Conservation (phyloP, 2,113 vertebrate genomes). For the Leuciscus idus region DNA sequence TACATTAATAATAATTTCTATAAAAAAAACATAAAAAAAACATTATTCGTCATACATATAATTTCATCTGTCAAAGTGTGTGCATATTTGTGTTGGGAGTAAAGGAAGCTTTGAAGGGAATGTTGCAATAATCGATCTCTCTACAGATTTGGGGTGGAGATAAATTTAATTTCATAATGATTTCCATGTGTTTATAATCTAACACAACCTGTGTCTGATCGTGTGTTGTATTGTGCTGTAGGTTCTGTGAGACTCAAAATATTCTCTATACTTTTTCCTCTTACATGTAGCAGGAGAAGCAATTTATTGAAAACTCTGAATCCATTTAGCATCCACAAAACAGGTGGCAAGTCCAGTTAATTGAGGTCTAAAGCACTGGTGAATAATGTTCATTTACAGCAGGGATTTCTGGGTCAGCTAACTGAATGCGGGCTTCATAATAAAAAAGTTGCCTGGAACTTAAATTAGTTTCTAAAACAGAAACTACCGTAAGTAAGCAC, state of each 20-base stretch:
- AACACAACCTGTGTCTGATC: neutral
- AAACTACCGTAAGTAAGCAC: neutral
- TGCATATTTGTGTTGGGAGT: slow-evolving; percentile 1
- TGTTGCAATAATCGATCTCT: neutral
- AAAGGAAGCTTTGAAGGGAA: neutral
- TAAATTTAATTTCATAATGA: neutral
- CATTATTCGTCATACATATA: neutral
- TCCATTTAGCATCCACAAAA: slow-evolving; percentile 70
- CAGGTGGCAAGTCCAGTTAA: slow-evolving; percentile 68
- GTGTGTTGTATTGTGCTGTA: neutral
- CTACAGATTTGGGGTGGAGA: neutral
- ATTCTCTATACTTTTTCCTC: slow-evolving; percentile 53
- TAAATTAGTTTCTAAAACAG: slow-evolving; percentile 50
- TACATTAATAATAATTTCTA: neutral
- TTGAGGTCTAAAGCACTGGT: slow-evolving; percentile 68
- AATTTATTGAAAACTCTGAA: slow-evolving; percentile 69
- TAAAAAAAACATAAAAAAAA: neutral
- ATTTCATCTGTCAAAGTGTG: neutral
- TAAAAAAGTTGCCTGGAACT: slow-evolving; percentile 53
- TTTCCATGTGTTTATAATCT: slow-evolving; percentile 15
- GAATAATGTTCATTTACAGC: slow-evolving; percentile 65
- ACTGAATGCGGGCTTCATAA: slow-evolving; percentile 56
- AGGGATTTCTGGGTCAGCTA: slow-evolving; percentile 58
- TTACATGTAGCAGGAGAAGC: slow-evolving; percentile 58
- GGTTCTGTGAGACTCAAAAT: slow-evolving; percentile 29